Percentiles rank a stretch among this genome's conserved stretches.
Evolutionary conservation across 2,888 invertebrate species (phyloP).

Genomic region (Dexiosoma caninum): DNA sequence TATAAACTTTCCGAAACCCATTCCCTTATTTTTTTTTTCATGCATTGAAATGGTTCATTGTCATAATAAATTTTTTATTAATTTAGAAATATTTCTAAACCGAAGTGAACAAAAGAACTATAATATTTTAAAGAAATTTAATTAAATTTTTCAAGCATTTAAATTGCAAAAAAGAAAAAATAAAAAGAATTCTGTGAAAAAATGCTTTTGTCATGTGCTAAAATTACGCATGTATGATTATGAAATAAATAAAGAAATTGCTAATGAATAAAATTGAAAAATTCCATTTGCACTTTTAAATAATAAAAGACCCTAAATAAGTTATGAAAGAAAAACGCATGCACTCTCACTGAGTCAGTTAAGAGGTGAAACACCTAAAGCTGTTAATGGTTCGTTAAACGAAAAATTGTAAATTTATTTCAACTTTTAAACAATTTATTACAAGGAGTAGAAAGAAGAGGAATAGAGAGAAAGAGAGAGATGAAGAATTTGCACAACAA

Average conservation of each 20-base stretch:
- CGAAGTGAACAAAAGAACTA: not conserved
- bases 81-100: no score
- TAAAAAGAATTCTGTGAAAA: not conserved
- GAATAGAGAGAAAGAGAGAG: not conserved
- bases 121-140: slow-evolving; percentile 39
- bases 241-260: not conserved
- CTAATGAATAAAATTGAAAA: slow-evolving; percentile 31
- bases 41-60: slow-evolving; percentile 34
- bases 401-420: slow-evolving; percentile 42
- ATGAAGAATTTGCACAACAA: not conserved
- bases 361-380: slow-evolving; percentile 43
- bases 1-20: not conserved
- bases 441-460: not conserved
- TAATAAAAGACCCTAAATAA: slow-evolving; percentile 13
- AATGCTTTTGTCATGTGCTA: slow-evolving; percentile 17
- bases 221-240: slow-evolving; percentile 39
- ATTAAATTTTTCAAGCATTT: slow-evolving; percentile 48
- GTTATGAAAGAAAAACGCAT: slow-evolving; percentile 10
- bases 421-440: slow-evolving; percentile 51
- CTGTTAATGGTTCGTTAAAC: slow-evolving; percentile 52
- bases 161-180: not conserved
- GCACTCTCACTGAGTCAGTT: not conserved
- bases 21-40: slow-evolving; percentile 27
- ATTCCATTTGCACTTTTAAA: slow-evolving; percentile 16
- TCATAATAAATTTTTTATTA: no score